Evolutionary conservation across 2,888 invertebrate species (phyloP).

Genomic region (Chirona hameri): DNA sequence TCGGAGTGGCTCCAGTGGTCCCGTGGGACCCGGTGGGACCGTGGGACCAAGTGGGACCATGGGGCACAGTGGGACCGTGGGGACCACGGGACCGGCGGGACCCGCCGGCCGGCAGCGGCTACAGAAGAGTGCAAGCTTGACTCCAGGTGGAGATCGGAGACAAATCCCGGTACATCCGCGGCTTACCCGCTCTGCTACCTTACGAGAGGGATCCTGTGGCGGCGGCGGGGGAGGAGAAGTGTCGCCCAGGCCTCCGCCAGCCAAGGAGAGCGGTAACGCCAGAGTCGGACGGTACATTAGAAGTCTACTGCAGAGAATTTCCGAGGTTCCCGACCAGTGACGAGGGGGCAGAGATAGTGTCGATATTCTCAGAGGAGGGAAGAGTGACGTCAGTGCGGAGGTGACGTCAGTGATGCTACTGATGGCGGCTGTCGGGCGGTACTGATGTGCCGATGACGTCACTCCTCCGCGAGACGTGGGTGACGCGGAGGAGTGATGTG

Average conservation of each 20-base stretch:
- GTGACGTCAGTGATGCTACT: no score
- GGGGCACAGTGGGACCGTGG: not conserved
- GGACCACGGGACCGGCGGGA: no score
- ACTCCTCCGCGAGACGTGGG: no score
- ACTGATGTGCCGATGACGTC: no score
- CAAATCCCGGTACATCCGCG: not conserved
- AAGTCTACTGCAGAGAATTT: not conserved
- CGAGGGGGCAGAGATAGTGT: not conserved
- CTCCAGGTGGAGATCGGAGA: not conserved
- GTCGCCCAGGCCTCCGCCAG: not conserved
- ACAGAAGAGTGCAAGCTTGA: not conserved
- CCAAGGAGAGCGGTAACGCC: slow-evolving; percentile 12
- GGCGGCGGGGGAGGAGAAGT: not conserved
- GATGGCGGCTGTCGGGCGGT: no score
- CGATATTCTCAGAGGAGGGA: no score
- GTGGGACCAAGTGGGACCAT: no score
- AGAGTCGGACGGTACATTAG: not conserved
- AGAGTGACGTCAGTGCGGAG: no score
- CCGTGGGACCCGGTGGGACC: not conserved
- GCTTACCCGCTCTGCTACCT: not conserved
- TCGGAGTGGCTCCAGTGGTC: not conserved
- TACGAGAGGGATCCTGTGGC: not conserved
- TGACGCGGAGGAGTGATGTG: no score
- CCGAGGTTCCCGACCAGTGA: slow-evolving; percentile 1
- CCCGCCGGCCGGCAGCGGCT: not conserved